Evolutionary conservation across 2,888 invertebrate genomes (phyloP), one percentile per base, ranked within the genome.

Genomic region (Aporophyla nigra): DNA sequence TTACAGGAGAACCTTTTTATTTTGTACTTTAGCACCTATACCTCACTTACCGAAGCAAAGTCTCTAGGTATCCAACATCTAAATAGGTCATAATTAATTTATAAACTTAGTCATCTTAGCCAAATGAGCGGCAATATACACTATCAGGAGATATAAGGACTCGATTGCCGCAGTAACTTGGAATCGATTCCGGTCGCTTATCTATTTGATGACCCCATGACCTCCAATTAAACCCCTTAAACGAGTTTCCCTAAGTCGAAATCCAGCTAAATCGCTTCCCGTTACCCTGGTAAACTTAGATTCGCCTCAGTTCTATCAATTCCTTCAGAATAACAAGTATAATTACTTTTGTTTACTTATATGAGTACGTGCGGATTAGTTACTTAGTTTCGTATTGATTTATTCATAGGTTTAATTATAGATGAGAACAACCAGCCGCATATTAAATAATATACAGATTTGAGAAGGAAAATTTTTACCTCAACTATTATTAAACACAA

Each of bases 181-280:
- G 9, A 71, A 81, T 66, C 74, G 71, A 85, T 83, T 87, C 56
- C 71, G 71, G 63, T 54, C 54, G 24, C 49, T 58, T 73, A 79
- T 85, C 78, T 74, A 68, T 56, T 67, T 21, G 74, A 83, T 83
- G 75, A 67, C 79, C 66, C 58, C 76, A 76, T 76, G 78, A 73
- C 71, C 79, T 62, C 27, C 61, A 83, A 85, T 87, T 73, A 77
- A 79, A 77, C 63, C 67, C 58, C 66, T 62, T 70, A 12, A 80
- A 83, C 73, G 76, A 78, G 72, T 87, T 77, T 74, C 54, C 76
- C 61, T 56, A 78, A 67, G 54, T 81, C 49, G 56, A 53, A 53
- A 69, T 74, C 62, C 65, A 76, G 46, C 69, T 76, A 65, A 78
- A 86, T 76, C 33, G 62, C n/a, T 68, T 59, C 49, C 63, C n/a